A percentile compares a stretch with the other conserved stretches of the same genome.
Conservation (phyloP, 2,888 invertebrate species). For the Hydroisotoma schaefferi region DNA sequence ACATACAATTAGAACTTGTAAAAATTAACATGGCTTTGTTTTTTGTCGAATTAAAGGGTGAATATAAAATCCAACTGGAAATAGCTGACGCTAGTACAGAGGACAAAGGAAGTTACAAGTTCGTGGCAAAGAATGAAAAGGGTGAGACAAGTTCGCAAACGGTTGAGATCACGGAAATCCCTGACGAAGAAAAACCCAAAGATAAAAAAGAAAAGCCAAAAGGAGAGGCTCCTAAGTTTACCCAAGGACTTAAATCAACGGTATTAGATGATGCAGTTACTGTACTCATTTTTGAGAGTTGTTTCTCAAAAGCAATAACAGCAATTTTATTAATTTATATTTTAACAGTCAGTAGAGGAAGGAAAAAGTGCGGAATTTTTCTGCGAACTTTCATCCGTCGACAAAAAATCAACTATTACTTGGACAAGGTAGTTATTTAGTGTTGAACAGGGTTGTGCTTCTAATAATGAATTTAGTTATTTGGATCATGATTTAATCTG, state of each 20-base stretch:
- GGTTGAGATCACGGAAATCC: constrained; percentile 80
- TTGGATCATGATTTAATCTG: no score
- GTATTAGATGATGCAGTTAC: constrained; percentile 53
- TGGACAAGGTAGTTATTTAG: constrained; percentile 71
- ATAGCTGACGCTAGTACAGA: constrained; percentile 74
- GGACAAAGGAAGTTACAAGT: constrained; percentile 85
- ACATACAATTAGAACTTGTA: neutral
- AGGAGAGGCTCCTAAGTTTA: constrained; percentile 75
- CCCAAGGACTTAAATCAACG: constrained; percentile 69
- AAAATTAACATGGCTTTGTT: no score
- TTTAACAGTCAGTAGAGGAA: constrained; percentile 61
- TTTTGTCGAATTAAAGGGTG: constrained; percentile 62
- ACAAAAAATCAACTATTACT: constrained; percentile 74
- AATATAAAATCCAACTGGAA: constrained; percentile 85
- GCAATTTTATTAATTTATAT: neutral
- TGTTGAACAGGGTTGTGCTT: no score
- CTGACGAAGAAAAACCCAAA: constrained; percentile 60
- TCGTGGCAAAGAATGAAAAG: constrained; percentile 87
- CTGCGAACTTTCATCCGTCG: constrained; percentile 68
- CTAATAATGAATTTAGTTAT: no score
- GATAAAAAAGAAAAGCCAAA: constrained; percentile 56
- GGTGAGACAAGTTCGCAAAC: constrained; percentile 86
- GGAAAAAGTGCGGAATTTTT: constrained; percentile 75
- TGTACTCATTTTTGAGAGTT: neutral
- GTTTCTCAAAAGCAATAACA: no score